phyloP scores from a whole-genome alignment of 2,797 vertebrate species.

The Amniataba percoides region DNA sequence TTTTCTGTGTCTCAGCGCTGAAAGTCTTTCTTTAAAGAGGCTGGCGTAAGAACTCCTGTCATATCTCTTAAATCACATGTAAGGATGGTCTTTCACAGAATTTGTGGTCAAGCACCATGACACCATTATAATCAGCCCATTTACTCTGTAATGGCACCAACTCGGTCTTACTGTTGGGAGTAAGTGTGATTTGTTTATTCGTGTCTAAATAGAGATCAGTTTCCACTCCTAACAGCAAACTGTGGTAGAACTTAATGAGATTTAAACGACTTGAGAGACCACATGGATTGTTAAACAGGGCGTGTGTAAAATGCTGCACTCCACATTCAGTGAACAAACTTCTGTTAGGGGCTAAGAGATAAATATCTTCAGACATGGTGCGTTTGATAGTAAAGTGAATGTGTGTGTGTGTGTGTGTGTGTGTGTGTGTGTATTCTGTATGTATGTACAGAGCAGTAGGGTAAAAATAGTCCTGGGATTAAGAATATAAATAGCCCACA shows the following conservation, averaged over 20 bases:
- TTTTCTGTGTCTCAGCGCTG: background rate
- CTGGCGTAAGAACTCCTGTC: too few relatives aligned
- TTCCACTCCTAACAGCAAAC: background rate
- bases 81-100: background rate
- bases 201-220: background rate
- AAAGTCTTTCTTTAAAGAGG: background rate
- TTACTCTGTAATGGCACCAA: background rate
- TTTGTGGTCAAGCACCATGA: background rate
- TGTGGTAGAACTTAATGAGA: slow-evolving; percentile 11
- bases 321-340: slow-evolving; percentile 12
- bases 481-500: slow-evolving; percentile 31
- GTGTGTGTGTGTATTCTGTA: slow-evolving; percentile 4
- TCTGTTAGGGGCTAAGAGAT: slow-evolving; percentile 38
- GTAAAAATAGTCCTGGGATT: slow-evolving; percentile 45
- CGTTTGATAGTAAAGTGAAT: slow-evolving; percentile 10
- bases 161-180: slow-evolving; percentile 12
- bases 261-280: slow-evolving; percentile 38
- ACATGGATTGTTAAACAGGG: slow-evolving; percentile 17
- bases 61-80: background rate
- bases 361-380: slow-evolving; percentile 14
- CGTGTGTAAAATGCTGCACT: slow-evolving; percentile 23
- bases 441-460: slow-evolving; percentile 19
- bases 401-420: background rate
- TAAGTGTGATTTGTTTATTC: slow-evolving; percentile 7
- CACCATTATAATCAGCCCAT: background rate